Percentiles rank a stretch among this genome's conserved stretches.
Conservation (phyloP, 64 coral and sea anemone genomes). For the Trachythela sp. region DNA sequence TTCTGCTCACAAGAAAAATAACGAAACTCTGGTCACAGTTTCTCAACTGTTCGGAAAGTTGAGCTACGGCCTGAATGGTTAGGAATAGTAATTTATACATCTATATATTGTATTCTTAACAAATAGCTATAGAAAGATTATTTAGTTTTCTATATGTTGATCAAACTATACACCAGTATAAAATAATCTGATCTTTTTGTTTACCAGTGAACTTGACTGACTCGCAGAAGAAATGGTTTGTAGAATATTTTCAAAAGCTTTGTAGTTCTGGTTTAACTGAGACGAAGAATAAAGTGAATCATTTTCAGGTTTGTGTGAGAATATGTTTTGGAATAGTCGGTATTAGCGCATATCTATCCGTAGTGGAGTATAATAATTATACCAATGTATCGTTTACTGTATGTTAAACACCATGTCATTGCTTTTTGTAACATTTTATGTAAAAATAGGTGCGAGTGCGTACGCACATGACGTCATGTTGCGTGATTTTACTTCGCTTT, state of each 20-base stretch:
- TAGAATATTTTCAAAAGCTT: slow-evolving; percentile 82
- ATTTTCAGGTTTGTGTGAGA: neutral
- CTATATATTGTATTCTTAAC: neutral
- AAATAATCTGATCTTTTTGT: neutral
- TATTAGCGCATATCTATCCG: too few species aligned
- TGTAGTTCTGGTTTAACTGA: slow-evolving; percentile 76
- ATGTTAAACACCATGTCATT: too few species aligned
- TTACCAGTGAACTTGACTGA: slow-evolving; percentile 91
- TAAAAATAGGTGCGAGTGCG: too few species aligned
- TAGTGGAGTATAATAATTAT: too few species aligned
- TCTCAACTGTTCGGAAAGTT: slow-evolving; percentile 88
- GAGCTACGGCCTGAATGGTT: slow-evolving; percentile 86
- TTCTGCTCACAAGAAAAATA: slow-evolving; percentile 43
- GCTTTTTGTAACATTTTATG: too few species aligned
- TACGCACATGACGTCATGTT: neutral
- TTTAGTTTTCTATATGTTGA: neutral
- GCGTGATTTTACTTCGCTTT: neutral
- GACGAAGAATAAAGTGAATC: slow-evolving; percentile 66
- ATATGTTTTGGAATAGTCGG: neutral
- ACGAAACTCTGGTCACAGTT: slow-evolving; percentile 64
- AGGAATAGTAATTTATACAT: neutral
- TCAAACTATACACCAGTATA: neutral
- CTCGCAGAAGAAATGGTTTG: slow-evolving; percentile 85
- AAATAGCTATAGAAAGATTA: neutral
- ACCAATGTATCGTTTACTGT: too few species aligned